Conservation (phyloP, 2,113 vertebrate genomes). For the Arenaria interpres region DNA sequence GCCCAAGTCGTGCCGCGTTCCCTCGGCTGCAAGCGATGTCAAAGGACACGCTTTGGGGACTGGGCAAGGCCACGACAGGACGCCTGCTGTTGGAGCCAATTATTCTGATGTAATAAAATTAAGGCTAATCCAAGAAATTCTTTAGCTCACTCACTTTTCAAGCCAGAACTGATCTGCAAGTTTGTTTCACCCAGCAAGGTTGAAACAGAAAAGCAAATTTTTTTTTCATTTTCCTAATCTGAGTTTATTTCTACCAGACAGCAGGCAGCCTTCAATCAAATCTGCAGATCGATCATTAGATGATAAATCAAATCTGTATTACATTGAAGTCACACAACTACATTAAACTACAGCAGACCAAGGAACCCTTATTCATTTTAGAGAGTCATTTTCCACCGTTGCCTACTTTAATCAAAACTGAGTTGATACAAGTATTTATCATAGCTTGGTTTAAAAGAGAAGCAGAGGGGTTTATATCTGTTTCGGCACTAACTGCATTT, state of each 20-base stretch:
- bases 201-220: background rate
- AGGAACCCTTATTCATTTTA: background rate
- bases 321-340: background rate
- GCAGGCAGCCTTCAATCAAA: background rate
- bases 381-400: background rate
- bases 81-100: conserved; percentile 10
- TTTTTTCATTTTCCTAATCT: background rate
- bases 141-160: conserved; percentile 13
- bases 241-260: background rate
- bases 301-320: background rate
- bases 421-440: background rate
- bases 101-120: conserved; percentile 40
- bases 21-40: background rate
- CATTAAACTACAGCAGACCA: background rate
- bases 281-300: background rate
- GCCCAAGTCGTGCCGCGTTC: background rate
- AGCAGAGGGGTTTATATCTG: background rate
- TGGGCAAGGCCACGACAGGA: conserved; percentile 6
- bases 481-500: background rate
- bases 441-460: background rate
- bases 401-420: background rate
- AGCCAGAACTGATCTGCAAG: background rate
- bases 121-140: conserved; percentile 14
- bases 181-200: background rate
- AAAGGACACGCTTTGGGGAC: background rate